phyloP scores from a whole-genome alignment of 2,888 invertebrate species.

The Neoascia interrupta region DNA sequence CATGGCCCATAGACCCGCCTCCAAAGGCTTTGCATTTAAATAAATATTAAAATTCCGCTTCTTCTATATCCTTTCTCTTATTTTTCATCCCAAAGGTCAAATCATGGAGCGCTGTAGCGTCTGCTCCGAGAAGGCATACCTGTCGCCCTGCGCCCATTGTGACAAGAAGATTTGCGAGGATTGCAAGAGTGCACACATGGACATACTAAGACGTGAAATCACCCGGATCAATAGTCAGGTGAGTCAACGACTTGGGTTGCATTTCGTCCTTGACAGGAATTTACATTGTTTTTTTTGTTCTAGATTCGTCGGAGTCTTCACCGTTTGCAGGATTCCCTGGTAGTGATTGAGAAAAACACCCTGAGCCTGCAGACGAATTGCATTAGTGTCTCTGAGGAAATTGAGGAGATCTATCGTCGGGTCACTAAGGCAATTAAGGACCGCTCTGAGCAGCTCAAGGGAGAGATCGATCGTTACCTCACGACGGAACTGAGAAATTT shows the following conservation, averaged over 20 bases:
- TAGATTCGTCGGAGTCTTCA: slow-evolving; percentile 91
- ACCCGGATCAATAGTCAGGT: slow-evolving; percentile 92
- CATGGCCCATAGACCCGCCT: neutral
- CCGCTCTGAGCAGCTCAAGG: slow-evolving; percentile 91
- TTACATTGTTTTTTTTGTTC: slow-evolving; percentile 66
- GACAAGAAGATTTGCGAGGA: slow-evolving; percentile 98
- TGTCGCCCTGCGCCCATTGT: slow-evolving; percentile 95
- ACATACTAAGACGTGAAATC: slow-evolving; percentile 95
- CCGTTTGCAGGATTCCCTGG: slow-evolving; percentile 91
- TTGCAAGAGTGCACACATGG: slow-evolving; percentile 97
- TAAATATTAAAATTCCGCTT: slow-evolving; percentile 47
- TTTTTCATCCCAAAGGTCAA: slow-evolving; percentile 81
- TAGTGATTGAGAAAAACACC: slow-evolving; percentile 93
- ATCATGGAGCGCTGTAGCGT: slow-evolving; percentile 96
- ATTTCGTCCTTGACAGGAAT: neutral
- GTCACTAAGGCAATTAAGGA: slow-evolving; percentile 94
- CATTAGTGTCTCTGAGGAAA: slow-evolving; percentile 93
- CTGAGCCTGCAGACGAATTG: slow-evolving; percentile 93
- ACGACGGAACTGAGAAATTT: slow-evolving; percentile 92
- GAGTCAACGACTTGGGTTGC: slow-evolving; percentile 33
- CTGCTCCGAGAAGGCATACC: slow-evolving; percentile 94
- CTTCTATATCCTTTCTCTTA: slow-evolving; percentile 7
- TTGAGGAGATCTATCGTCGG: slow-evolving; percentile 94
- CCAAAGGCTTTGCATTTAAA: slow-evolving; percentile 57
- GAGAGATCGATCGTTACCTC: slow-evolving; percentile 95